Base-by-base conservation (phyloP, 1,140 invertebrate species). In the Pseudomyrmex dendroicus region DNA sequence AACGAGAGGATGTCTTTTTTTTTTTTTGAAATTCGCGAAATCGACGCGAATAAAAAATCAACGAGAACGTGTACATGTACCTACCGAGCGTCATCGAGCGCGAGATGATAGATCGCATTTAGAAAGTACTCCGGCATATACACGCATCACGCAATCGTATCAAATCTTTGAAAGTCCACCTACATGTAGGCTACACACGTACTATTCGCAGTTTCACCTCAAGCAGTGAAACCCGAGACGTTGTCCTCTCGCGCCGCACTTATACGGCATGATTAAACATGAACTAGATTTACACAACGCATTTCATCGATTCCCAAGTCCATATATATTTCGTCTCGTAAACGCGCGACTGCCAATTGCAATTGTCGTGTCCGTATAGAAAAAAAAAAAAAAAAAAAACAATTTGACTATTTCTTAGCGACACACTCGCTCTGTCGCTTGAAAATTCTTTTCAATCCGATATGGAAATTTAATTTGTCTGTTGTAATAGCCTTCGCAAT, bases 111-210 rank as follows among this genome's bases (percentile, higher is more conserved):
- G 86, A 88, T 88, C 83, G 83, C 59, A 84, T 84, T 84, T 88
- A 88, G 86, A 88, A 88, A 88, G 86, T 87, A 87, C 76, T 63
- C 64, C 22, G 35, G 56, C 83, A 56, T 35, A 35, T 82, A 76
- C 76, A 84, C 83, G 70, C 72, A 85, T 88, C 86, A 87, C 76
- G 86, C 83, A 88, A 87, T 88, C 86, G 76, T 88, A 88, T 87
- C 86, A 84, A 88, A 85, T 88, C 86, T 88, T 86, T 84, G 86
- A 87, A 87, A 86, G 85, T 87, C 85, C 86, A 87, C 85, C 86
- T 87, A 87, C 86, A 87, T 84, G 61, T 56, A 78, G 67, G 54
- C 35, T 61, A 46, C 76, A 70, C 83, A 72, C 70, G 57, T 84
- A 87, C 68, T 74, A 87, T 74, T 74, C 86, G 73, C 63, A 70